Conservation (phyloP, 2,797 vertebrate genomes). For the Potorous gilbertii region DNA sequence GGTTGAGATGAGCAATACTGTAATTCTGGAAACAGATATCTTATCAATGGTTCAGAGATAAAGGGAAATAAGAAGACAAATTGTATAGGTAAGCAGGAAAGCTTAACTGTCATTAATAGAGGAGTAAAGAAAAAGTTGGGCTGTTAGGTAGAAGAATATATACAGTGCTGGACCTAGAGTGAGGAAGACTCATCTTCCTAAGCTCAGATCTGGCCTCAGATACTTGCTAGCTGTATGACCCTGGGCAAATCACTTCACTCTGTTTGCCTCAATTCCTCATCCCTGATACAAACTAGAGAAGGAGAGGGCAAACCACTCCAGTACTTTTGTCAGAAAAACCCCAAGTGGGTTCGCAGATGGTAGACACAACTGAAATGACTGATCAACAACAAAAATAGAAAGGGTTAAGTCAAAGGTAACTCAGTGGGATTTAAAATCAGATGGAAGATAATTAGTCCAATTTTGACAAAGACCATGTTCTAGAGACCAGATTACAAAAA, state of each 20-base stretch:
- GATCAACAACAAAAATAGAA: not conserved
- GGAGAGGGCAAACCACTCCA: not conserved
- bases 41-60: not conserved
- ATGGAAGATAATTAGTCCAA: not conserved
- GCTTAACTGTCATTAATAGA: not conserved
- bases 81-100: not conserved
- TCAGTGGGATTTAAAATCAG: not conserved
- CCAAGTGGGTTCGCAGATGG: not conserved
- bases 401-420: not conserved
- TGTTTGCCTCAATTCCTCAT: not conserved
- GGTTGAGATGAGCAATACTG: not conserved
- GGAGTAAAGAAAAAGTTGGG: not conserved
- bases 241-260: not conserved
- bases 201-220: not conserved
- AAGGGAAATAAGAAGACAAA: not conserved
- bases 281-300: not conserved
- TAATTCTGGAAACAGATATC: not conserved
- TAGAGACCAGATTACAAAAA: not conserved
- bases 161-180: too few species aligned
- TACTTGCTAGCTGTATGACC: not conserved
- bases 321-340: not conserved
- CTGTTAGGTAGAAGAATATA: too few species aligned
- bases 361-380: not conserved
- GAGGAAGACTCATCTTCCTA: not conserved
- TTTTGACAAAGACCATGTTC: not conserved